phyloP scores from a whole-genome alignment of 2,797 vertebrate species.

The Molothrus ater region DNA sequence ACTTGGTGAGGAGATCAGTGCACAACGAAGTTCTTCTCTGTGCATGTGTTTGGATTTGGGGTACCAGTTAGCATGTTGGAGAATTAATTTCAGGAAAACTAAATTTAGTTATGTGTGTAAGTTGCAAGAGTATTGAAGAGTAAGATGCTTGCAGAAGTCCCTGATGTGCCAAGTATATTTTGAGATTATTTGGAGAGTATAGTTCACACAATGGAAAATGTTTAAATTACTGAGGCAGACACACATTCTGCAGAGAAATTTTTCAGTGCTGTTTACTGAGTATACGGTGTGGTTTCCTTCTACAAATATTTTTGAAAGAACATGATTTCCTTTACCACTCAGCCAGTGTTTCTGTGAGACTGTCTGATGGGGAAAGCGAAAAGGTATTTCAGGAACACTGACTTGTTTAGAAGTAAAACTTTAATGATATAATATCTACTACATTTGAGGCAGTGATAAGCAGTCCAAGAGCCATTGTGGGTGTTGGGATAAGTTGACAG shows the following conservation, averaged over 20 bases:
- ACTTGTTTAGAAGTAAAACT: not conserved
- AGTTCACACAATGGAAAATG: not conserved
- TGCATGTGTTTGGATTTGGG: not conserved
- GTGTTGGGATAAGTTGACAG: not conserved
- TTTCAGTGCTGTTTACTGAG: not conserved
- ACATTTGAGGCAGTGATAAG: not conserved
- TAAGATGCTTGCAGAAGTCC: not conserved
- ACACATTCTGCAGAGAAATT: not conserved
- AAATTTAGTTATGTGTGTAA: not conserved
- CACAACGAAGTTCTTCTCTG: not conserved
- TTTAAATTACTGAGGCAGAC: not conserved
- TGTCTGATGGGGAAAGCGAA: not conserved
- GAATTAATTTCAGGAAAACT: not conserved
- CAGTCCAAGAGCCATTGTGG: not conserved
- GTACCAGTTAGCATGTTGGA: too few relatives aligned
- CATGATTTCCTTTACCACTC: not conserved
- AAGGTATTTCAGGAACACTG: not conserved
- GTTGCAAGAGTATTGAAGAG: not conserved
- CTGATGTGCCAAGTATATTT: not conserved
- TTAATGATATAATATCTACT: not conserved
- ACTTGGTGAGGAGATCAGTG: not conserved
- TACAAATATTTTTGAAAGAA: not conserved
- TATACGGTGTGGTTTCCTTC: not conserved
- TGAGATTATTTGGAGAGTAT: not conserved
- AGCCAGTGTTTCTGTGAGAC: not conserved